These are phyloP conservation scores for Troides helena DNA, from an alignment of 2,888 invertebrate species.

Conservation along the genomic window DNA sequence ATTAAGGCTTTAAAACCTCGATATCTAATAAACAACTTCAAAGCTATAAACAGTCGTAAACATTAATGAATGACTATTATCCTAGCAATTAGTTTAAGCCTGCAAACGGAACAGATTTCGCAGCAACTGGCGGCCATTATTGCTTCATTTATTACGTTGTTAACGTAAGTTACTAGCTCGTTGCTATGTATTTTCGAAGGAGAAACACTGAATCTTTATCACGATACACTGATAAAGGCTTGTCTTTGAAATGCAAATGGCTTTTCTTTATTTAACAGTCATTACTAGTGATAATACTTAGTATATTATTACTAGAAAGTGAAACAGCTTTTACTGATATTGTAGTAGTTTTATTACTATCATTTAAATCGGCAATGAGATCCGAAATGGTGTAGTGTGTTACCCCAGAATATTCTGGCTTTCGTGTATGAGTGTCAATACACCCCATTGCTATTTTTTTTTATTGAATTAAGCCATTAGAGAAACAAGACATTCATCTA, in stretches of 20 bases:
- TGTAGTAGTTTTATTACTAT: no score
- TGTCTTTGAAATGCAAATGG: neutral
- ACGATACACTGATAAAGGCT: no score
- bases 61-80: slow-evolving; percentile 22
- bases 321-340: no score
- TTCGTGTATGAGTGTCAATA: no score
- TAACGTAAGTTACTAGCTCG: slow-evolving; percentile 17
- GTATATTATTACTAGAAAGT: neutral
- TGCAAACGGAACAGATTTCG: slow-evolving; percentile 26
- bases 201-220: neutral
- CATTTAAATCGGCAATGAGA: no score
- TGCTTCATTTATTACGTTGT: slow-evolving; percentile 23
- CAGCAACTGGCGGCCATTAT: slow-evolving; percentile 17
- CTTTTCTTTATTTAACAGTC: neutral
- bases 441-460: no score
- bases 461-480: no score
- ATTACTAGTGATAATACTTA: neutral
- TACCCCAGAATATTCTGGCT: no score
- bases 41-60: slow-evolving; percentile 20
- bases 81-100: slow-evolving; percentile 25
- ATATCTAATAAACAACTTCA: slow-evolving; percentile 2
- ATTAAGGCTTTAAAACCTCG: slow-evolving; percentile 17
- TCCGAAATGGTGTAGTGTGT: no score
- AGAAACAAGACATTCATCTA: no score
- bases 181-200: neutral